Percentiles rank a stretch among this genome's conserved stretches.
Conservation (phyloP, 2,797 vertebrate genomes). For the Fratercula arctica region DNA sequence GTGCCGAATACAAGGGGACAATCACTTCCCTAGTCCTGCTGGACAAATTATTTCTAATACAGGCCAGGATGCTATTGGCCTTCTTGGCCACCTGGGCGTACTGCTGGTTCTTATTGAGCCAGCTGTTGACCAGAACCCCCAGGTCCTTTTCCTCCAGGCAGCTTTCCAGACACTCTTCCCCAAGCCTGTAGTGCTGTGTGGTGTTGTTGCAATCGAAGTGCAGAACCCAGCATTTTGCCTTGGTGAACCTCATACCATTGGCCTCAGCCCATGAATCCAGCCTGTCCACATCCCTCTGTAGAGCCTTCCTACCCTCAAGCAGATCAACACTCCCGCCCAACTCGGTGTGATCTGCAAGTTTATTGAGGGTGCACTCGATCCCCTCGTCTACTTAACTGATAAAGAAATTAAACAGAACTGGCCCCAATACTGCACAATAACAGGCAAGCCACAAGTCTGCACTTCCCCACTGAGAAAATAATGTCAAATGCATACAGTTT, state of each 20-base stretch:
- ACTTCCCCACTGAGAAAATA: not conserved
- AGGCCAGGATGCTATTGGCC: not conserved
- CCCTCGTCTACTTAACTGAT: not conserved
- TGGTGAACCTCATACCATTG: not conserved
- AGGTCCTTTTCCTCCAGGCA: fast-evolving
- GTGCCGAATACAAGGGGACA: not conserved
- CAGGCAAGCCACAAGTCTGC: not conserved
- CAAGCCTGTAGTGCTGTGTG: fast-evolving
- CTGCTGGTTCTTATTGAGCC: not conserved
- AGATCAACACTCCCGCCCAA: not conserved
- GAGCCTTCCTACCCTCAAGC: not conserved
- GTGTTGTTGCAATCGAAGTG: too few relatives aligned
- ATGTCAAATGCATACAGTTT: not conserved
- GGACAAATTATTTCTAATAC: not conserved
- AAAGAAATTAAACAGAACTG: not conserved
- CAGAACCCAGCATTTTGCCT: too few relatives aligned
- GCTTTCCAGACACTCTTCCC: not conserved
- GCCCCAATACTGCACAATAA: not conserved
- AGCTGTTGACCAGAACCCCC: fast-evolving
- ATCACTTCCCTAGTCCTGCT: not conserved
- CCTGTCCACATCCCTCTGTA: not conserved
- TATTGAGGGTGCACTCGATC: fast-evolving
- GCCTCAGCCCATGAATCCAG: fast-evolving
- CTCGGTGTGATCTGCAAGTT: not conserved
- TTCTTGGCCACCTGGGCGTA: not conserved